Evolutionary conservation across 2,113 vertebrate genomes (phyloP).

Genomic region (Stictonetta naevosa): DNA sequence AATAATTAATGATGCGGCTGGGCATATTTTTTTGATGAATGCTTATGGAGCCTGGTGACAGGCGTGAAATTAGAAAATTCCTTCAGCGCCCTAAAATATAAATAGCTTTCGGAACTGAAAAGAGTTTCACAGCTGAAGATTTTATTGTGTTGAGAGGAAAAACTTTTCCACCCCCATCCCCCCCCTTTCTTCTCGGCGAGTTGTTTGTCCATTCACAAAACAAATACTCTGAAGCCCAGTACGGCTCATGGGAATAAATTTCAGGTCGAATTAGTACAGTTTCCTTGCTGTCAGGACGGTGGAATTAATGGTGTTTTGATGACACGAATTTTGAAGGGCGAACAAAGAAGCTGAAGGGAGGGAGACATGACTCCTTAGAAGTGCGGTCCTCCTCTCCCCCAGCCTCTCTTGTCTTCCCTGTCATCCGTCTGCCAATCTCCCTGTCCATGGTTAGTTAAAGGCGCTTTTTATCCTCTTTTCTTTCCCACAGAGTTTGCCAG

Average conservation of each 20-base stretch:
- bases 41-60: slow-evolving; percentile 78
- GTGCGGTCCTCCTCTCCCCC: slow-evolving; percentile 86
- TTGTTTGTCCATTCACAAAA: slow-evolving; percentile 87
- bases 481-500: slow-evolving; percentile 99
- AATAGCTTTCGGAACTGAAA: slow-evolving; percentile 86
- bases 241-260: slow-evolving; percentile 89
- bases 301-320: slow-evolving; percentile 96
- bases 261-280: slow-evolving; percentile 89
- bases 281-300: slow-evolving; percentile 89
- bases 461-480: slow-evolving; percentile 94
- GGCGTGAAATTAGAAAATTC: slow-evolving; percentile 87
- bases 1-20: slow-evolving; percentile 72
- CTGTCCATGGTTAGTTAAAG: slow-evolving; percentile 95
- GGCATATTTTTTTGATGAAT: slow-evolving; percentile 86
- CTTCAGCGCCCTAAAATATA: slow-evolving; percentile 83
- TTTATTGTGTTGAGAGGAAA: slow-evolving; percentile 84
- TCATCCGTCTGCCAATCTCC: slow-evolving; percentile 99
- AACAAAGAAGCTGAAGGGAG: slow-evolving; percentile 88
- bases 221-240: slow-evolving; percentile 83
- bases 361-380: slow-evolving; percentile 91
- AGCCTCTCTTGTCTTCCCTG: slow-evolving; percentile 91
- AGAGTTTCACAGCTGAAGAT: slow-evolving; percentile 84
- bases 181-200: slow-evolving; percentile 78
- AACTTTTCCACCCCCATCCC: slow-evolving; percentile 78
- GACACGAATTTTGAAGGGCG: slow-evolving; percentile 89